A percentile compares a stretch with the other conserved stretches of the same genome.
Evolutionary conservation across 1,140 invertebrate genomes (phyloP).

Genomic region (Gryon sp.): DNA sequence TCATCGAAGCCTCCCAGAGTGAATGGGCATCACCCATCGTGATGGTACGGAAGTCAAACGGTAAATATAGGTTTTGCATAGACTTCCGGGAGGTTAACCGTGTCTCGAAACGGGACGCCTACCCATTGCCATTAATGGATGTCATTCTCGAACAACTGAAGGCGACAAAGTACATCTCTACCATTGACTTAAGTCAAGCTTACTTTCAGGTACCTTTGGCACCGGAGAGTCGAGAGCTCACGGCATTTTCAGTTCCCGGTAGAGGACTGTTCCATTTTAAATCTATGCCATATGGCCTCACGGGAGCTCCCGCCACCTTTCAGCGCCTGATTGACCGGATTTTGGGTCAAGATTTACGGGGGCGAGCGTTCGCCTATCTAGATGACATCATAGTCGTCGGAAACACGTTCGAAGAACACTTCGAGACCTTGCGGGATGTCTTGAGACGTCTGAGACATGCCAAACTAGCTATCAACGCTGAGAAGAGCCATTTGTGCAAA

Average conservation of each 20-base stretch:
- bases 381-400: constrained; percentile 69
- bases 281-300: constrained; percentile 70
- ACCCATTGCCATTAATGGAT: too few species aligned
- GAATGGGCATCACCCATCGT: too few species aligned
- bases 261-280: constrained; percentile 67
- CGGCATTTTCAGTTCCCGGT: constrained; percentile 47
- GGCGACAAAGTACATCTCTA: too few species aligned
- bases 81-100: too few species aligned
- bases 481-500: constrained; percentile 66
- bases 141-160: too few species aligned
- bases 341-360: constrained; percentile 64
- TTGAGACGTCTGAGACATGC: not conserved
- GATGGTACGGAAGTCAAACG: too few species aligned
- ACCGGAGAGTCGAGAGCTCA: constrained; percentile 72
- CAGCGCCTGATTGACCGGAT: constrained; percentile 70
- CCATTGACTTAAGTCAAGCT: too few species aligned
- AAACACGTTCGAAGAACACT: constrained; percentile 68
- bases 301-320: constrained; percentile 66
- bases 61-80: too few species aligned
- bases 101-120: too few species aligned
- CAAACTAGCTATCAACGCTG: constrained; percentile 50
- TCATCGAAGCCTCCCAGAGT: too few species aligned
- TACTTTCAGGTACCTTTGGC: too few species aligned
- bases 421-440: constrained; percentile 27
- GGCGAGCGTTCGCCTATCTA: constrained; percentile 57